phyloP scores from a whole-genome alignment of 2,797 vertebrate genomes.

The Monodelphis domestica region DNA sequence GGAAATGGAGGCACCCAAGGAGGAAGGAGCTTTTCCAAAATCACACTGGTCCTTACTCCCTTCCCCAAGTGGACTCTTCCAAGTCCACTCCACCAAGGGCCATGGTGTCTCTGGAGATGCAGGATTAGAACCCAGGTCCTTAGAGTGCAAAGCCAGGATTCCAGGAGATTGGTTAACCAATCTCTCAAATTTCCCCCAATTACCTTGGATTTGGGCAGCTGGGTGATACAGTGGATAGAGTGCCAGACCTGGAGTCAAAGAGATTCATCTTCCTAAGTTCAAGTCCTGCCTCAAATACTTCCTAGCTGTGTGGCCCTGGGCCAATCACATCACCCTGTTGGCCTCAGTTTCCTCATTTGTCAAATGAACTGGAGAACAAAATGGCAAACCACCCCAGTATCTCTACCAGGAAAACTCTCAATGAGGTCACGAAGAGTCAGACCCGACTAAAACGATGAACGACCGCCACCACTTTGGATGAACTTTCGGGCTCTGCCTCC shows the following conservation, averaged over 20 bases:
- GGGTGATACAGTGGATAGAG: not conserved
- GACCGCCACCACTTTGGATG: not conserved
- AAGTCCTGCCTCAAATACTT: not conserved
- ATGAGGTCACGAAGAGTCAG: not conserved
- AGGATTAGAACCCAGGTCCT: too few relatives aligned
- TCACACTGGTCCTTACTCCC: too few relatives aligned
- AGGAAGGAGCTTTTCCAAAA: too few relatives aligned
- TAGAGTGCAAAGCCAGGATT: too few relatives aligned
- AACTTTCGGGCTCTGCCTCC: not conserved
- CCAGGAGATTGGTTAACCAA: too few relatives aligned
- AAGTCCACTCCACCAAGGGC: too few relatives aligned
- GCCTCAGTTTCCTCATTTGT: not conserved
- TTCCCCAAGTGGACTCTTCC: too few relatives aligned
- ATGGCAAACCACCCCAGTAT: not conserved
- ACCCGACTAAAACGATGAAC: not conserved
- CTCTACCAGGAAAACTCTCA: not conserved
- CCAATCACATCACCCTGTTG: not conserved
- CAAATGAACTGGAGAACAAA: not conserved
- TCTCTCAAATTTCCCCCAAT: too few relatives aligned
- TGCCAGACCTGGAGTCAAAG: not conserved
- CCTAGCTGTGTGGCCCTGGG: not conserved
- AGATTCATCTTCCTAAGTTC: not conserved
- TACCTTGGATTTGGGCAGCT: too few relatives aligned
- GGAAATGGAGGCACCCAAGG: too few relatives aligned
- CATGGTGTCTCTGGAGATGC: too few relatives aligned